Conservation (phyloP, 2,113 vertebrate species). For the Megaceryle torquata region DNA sequence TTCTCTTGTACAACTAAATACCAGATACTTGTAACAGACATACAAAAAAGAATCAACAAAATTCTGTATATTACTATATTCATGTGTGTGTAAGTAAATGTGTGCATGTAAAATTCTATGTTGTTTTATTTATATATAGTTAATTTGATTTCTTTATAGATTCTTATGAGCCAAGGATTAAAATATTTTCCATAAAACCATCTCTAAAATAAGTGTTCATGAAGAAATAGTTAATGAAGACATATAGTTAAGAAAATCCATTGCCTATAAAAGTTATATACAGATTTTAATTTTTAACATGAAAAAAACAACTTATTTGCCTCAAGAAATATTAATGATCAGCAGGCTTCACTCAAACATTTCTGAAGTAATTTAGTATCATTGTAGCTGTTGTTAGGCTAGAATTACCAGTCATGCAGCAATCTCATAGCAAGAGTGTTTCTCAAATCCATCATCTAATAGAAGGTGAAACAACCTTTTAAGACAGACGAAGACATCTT, state of each 20-base stretch:
- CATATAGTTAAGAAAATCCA: background rate
- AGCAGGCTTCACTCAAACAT: background rate
- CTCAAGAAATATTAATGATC: background rate
- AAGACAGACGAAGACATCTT: background rate
- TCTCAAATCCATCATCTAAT: background rate
- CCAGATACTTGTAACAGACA: background rate
- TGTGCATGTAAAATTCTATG: background rate
- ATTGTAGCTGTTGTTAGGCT: background rate
- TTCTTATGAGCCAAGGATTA: background rate
- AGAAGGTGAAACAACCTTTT: background rate
- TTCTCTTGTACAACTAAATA: background rate
- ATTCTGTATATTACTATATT: too few species aligned
- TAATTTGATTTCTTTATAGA: background rate
- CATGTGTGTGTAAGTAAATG: background rate
- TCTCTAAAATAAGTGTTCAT: fast-evolving
- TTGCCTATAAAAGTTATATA: background rate
- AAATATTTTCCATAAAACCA: background rate
- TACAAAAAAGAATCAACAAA: background rate
- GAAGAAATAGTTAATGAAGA: background rate
- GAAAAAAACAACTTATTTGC: background rate
- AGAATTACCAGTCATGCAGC: background rate
- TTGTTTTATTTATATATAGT: background rate
- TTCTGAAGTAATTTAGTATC: background rate
- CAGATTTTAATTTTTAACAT: background rate
- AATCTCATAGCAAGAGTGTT: background rate